Conservation (phyloP, 2,113 vertebrate species). For the Chelonoidis abingdonii region DNA sequence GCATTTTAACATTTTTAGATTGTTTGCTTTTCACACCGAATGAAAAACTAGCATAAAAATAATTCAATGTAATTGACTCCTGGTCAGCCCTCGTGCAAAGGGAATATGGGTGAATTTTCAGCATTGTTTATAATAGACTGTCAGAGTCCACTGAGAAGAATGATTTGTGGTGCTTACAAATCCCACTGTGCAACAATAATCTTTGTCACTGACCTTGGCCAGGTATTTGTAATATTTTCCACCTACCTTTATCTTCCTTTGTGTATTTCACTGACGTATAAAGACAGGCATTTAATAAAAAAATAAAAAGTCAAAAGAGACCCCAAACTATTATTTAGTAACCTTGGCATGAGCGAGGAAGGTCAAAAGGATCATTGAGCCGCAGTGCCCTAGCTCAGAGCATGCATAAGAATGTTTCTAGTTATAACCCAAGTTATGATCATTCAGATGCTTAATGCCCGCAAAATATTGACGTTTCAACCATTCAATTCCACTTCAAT, state of each 20-base stretch:
- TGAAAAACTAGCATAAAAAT: background rate
- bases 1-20: background rate
- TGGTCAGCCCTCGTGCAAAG: background rate
- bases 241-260: background rate
- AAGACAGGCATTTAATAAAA: background rate
- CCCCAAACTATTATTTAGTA: background rate
- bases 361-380: background rate
- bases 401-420: background rate
- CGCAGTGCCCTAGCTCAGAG: background rate
- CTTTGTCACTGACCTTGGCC: slow-evolving; percentile 14
- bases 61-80: background rate
- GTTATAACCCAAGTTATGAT: background rate
- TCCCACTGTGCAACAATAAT: background rate
- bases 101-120: background rate
- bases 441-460: background rate
- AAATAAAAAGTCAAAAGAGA: slow-evolving; percentile 5
- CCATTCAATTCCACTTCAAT: background rate
- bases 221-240: background rate
- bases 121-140: slow-evolving; percentile 33
- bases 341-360: background rate
- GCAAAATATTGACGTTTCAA: background rate
- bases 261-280: background rate
- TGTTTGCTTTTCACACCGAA: background rate
- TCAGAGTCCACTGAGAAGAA: slow-evolving; percentile 12
- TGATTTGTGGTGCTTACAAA: slow-evolving; percentile 21